A percentile compares a stretch with the other conserved stretches of the same genome.
Evolutionary conservation across 2,797 vertebrate genomes (phyloP).

Genomic region (Brachyrhaphis roseni): DNA sequence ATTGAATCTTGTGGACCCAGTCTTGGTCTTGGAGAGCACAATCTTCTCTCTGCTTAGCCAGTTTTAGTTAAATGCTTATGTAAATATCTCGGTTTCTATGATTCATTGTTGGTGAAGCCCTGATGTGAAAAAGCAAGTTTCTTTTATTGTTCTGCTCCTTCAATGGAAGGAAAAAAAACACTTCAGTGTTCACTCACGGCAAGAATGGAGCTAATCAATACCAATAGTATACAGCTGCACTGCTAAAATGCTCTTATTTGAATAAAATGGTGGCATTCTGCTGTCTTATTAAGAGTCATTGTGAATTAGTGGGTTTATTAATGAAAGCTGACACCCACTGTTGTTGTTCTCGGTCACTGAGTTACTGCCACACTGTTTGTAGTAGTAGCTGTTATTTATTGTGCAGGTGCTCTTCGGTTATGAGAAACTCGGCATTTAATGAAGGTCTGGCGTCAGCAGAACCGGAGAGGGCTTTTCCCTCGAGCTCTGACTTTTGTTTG

Average conservation of each 20-base stretch:
- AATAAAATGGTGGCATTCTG: slow-evolving; percentile 16
- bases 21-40: not conserved
- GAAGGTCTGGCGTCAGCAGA: slow-evolving; percentile 36
- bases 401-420: slow-evolving; percentile 22
- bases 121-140: not conserved
- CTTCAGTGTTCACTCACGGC: slow-evolving; percentile 12
- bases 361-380: slow-evolving; percentile 39
- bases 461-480: slow-evolving; percentile 26
- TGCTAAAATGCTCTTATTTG: slow-evolving; percentile 8
- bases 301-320: slow-evolving; percentile 38
- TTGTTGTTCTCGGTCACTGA: slow-evolving; percentile 45
- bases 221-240: not conserved
- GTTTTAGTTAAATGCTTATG: slow-evolving; percentile 65
- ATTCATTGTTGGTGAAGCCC: slow-evolving; percentile 48
- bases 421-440: slow-evolving; percentile 38
- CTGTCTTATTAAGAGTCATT: slow-evolving; percentile 25
- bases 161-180: not conserved
- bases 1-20: not conserved
- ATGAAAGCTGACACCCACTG: slow-evolving; percentile 38
- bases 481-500: slow-evolving; percentile 14
- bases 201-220: not conserved
- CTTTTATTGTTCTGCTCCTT: slow-evolving; percentile 26
- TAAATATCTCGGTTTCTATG: slow-evolving; percentile 56
- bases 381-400: slow-evolving; percentile 30
- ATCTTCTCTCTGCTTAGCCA: slow-evolving; percentile 12